phyloP scores from a whole-genome alignment of 2,888 invertebrate genomes.

The Bimastos eiseni region DNA sequence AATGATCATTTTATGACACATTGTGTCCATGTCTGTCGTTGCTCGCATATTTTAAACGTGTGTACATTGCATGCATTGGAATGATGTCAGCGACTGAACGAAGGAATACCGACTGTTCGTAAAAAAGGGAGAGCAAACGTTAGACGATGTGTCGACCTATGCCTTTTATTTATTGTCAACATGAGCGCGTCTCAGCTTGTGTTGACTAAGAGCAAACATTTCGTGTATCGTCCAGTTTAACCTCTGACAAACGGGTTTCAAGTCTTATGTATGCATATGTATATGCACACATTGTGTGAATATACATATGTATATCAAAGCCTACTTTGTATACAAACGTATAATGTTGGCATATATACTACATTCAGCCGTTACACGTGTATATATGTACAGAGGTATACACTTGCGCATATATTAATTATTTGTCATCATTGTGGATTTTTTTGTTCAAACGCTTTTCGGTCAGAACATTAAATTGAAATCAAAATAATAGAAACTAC shows the following conservation, averaged over 20 bases:
- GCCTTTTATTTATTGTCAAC: background rate
- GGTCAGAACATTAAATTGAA: background rate
- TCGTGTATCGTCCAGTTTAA: background rate
- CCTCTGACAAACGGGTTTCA: background rate
- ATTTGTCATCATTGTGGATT: background rate
- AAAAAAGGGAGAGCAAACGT: constrained; percentile 10
- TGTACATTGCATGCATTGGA: background rate
- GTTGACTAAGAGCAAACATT: background rate
- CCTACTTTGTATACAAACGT: background rate
- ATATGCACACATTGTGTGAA: background rate
- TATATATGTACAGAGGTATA: no score
- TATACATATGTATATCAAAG: background rate
- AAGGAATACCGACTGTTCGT: background rate
- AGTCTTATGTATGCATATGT: constrained; percentile 13
- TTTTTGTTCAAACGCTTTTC: background rate
- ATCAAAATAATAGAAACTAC: background rate
- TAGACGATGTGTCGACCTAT: background rate
- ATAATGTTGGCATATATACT: background rate
- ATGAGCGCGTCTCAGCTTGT: background rate
- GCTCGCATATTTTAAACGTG: background rate
- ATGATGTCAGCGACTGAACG: constrained; percentile 13
- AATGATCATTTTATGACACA: background rate
- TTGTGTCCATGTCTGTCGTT: background rate
- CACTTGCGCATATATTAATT: background rate
- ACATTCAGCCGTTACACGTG: background rate